Evolutionary conservation across 2,888 invertebrate genomes (phyloP).

Genomic region (Amphipyra berbera): DNA sequence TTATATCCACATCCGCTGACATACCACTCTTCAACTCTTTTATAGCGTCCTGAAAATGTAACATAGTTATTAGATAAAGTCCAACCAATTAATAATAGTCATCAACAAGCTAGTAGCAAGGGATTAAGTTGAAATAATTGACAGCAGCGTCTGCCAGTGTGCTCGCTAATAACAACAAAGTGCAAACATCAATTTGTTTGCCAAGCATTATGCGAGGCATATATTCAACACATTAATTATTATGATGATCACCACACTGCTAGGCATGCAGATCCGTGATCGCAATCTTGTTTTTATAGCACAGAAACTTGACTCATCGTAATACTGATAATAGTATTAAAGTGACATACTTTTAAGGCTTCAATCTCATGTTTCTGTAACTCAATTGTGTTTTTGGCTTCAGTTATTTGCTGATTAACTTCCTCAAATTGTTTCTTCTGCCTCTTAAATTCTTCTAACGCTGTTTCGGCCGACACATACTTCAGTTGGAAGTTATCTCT

Average conservation of each 20-base stretch:
- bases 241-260: too few species aligned
- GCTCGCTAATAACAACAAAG: too few species aligned
- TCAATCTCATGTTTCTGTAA: conserved; percentile 83
- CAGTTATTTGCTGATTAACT: conserved; percentile 80
- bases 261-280: too few species aligned
- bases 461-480: conserved; percentile 86
- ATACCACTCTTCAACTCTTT: conserved; percentile 78
- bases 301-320: too few species aligned
- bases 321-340: conserved; percentile 8
- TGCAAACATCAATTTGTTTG: too few species aligned
- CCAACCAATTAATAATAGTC: too few species aligned
- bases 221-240: too few species aligned
- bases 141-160: too few species aligned
- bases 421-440: conserved; percentile 89
- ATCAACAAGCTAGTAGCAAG: too few species aligned
- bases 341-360: conserved; percentile 78
- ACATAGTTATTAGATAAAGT: not conserved
- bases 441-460: conserved; percentile 88
- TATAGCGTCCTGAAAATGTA: conserved; percentile 77
- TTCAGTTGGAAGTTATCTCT: conserved; percentile 84
- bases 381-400: conserved; percentile 82
- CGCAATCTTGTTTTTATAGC: too few species aligned
- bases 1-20: conserved; percentile 74
- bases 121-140: too few species aligned
- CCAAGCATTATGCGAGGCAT: too few species aligned